A percentile compares a stretch with the other conserved stretches of the same genome.
These are phyloP conservation scores for Andrena dorsata DNA, from an alignment of 2,888 invertebrate species.

Conservation along the genomic window DNA sequence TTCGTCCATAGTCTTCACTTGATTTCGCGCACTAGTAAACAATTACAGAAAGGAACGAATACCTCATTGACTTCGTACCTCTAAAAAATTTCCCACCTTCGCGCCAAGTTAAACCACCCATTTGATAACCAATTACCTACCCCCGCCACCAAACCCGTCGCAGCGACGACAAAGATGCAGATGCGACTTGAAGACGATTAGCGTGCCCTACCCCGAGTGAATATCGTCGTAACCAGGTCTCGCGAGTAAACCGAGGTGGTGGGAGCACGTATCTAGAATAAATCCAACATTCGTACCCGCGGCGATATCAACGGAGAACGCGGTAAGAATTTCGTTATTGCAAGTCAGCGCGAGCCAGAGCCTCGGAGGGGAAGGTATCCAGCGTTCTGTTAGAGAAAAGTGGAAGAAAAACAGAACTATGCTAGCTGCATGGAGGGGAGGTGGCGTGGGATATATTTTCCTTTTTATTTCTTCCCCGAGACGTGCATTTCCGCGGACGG, in stretches of 20 bases:
- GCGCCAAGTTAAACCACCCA: too few relatives aligned
- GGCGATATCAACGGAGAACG: slow-evolving; percentile 63
- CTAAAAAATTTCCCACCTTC: too few relatives aligned
- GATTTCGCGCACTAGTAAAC: too few relatives aligned
- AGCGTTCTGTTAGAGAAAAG: background rate
- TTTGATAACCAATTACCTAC: too few relatives aligned
- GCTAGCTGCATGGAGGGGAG: slow-evolving; percentile 21
- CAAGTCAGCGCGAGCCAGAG: slow-evolving; percentile 29
- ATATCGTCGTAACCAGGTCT: slow-evolving; percentile 31
- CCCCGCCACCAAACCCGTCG: too few relatives aligned
- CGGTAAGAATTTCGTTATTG: slow-evolving; percentile 69
- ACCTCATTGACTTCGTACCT: too few relatives aligned
- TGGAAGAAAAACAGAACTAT: background rate
- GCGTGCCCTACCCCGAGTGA: slow-evolving; percentile 20
- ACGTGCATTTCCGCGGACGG: slow-evolving; percentile 66
- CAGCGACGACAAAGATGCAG: slow-evolving; percentile 3
- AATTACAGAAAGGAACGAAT: too few relatives aligned
- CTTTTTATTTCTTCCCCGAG: slow-evolving; percentile 67
- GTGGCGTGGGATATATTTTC: slow-evolving; percentile 60
- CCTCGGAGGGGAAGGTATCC: slow-evolving; percentile 12
- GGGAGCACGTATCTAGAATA: slow-evolving; percentile 58
- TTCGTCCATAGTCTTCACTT: too few relatives aligned
- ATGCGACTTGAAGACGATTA: slow-evolving; percentile 27
- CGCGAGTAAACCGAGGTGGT: background rate
- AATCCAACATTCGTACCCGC: slow-evolving; percentile 58